Percentiles rank a stretch among this genome's conserved stretches.
Conservation (phyloP, 2,113 vertebrate genomes). For the Alectura lathami region DNA sequence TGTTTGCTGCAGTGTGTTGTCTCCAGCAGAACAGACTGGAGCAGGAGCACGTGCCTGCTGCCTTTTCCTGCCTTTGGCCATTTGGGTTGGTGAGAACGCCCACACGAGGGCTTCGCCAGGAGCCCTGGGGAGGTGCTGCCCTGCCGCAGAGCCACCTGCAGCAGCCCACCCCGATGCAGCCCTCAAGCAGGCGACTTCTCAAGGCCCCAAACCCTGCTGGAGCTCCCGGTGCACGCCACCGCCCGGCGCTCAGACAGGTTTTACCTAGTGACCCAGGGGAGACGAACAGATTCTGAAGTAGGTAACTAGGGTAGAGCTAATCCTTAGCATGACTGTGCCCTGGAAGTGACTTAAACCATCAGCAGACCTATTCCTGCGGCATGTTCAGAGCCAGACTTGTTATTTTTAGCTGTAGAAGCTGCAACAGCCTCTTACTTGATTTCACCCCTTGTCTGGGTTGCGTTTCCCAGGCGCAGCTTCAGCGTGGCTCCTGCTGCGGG, state of each 20-base stretch:
- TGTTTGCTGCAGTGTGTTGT: neutral
- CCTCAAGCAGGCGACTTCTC: neutral
- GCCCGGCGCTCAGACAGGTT: rapidly evolving
- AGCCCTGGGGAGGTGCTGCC: neutral
- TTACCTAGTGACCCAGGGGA: slow-evolving; percentile 44
- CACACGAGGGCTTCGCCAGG: neutral
- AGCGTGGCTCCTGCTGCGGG: rapidly evolving
- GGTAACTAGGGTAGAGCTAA: slow-evolving; percentile 60
- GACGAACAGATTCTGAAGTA: slow-evolving; percentile 51
- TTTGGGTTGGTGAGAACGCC: neutral
- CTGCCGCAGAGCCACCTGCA: neutral
- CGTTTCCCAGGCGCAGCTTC: neutral
- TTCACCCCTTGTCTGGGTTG: neutral
- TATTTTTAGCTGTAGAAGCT: slow-evolving; percentile 39
- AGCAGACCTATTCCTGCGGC: slow-evolving; percentile 29
- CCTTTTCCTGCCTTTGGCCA: slow-evolving; percentile 62
- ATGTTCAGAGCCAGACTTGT: neutral
- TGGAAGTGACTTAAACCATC: slow-evolving; percentile 49
- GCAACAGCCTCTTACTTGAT: neutral
- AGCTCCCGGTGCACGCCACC: neutral
- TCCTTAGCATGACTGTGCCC: neutral
- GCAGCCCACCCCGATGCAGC: neutral
- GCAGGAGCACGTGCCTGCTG: slow-evolving; percentile 1
- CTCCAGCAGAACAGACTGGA: neutral
- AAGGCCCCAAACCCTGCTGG: neutral